Conservation (phyloP, 2,113 vertebrate species). For the Phalacrocorax pelagicus region DNA sequence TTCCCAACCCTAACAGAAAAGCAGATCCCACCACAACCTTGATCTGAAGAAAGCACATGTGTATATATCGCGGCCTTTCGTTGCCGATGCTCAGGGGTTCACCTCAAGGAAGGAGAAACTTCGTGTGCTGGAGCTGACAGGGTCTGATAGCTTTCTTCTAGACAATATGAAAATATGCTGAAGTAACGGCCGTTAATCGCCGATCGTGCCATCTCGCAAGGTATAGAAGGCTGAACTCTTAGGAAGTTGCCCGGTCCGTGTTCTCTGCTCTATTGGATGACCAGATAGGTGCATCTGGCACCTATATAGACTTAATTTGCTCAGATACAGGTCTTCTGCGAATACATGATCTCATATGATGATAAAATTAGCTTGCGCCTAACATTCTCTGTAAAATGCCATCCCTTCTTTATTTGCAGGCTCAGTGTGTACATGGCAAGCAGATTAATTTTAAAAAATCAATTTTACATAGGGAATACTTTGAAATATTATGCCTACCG, state of each 20-base stretch:
- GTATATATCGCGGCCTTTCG: rapidly evolving
- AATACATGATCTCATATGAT: rapidly evolving
- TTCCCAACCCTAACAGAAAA: rapidly evolving
- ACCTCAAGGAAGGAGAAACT: background rate
- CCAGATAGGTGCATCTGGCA: background rate
- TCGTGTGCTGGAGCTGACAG: background rate
- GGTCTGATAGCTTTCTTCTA: background rate
- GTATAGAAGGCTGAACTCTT: background rate
- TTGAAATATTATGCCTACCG: background rate
- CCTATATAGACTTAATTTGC: background rate
- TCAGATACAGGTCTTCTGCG: background rate
- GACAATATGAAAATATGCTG: background rate
- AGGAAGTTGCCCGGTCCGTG: background rate
- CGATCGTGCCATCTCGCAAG: rapidly evolving
- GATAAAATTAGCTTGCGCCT: background rate
- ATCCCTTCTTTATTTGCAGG: background rate
- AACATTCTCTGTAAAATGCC: background rate
- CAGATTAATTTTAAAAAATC: background rate
- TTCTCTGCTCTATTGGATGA: background rate
- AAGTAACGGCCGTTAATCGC: rapidly evolving
- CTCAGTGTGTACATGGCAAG: rapidly evolving
- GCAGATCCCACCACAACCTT: background rate
- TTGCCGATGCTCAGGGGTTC: rapidly evolving
- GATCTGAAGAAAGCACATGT: rapidly evolving
- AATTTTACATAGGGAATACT: background rate